Conservation (phyloP, 2,888 invertebrate genomes). For the Ptilodon capucinus region DNA sequence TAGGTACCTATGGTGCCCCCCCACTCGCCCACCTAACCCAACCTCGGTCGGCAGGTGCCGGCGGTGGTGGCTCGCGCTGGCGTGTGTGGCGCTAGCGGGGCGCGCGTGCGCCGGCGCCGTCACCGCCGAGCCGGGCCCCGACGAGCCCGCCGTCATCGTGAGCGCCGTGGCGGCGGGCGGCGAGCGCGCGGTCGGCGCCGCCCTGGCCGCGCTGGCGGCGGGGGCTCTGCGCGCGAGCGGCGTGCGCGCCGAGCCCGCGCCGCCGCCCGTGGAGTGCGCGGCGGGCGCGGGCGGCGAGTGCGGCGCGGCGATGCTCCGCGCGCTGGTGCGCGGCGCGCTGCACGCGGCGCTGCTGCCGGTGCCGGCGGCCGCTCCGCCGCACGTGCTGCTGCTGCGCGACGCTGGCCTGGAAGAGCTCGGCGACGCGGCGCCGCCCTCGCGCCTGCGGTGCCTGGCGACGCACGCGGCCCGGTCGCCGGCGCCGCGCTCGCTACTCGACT, state of each 20-base stretch:
- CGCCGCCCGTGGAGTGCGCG: conserved; percentile 20
- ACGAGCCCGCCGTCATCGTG: neutral
- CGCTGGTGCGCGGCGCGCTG: conserved; percentile 13
- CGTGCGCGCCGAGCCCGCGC: conserved; percentile 22
- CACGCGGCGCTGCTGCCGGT: conserved; percentile 44
- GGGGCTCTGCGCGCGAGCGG: conserved; percentile 36
- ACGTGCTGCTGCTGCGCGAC: conserved; percentile 49
- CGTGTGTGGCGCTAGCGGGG: conserved; percentile 18
- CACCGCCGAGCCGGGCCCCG: neutral
- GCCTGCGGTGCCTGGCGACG: conserved; percentile 50
- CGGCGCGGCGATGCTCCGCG: conserved; percentile 22
- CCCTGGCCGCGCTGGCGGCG: conserved; percentile 33
- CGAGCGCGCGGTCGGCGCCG: conserved; percentile 19
- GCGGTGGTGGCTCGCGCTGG: conserved; percentile 13
- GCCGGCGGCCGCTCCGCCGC: conserved; percentile 41
- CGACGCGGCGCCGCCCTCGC: conserved; percentile 50
- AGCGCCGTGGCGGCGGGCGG: conserved; percentile 22
- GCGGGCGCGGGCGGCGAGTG: conserved; percentile 22
- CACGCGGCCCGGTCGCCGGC: conserved; percentile 24
- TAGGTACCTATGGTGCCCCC: too few relatives aligned
- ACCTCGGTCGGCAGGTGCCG: too few relatives aligned
- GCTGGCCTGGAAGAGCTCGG: conserved; percentile 56
- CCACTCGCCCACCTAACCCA: too few relatives aligned
- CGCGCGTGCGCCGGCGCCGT: conserved; percentile 7
- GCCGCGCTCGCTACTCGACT: conserved; percentile 57